These are phyloP conservation scores for Alosa sapidissima DNA, from an alignment of 2,797 vertebrate genomes.

Conservation along the genomic window DNA sequence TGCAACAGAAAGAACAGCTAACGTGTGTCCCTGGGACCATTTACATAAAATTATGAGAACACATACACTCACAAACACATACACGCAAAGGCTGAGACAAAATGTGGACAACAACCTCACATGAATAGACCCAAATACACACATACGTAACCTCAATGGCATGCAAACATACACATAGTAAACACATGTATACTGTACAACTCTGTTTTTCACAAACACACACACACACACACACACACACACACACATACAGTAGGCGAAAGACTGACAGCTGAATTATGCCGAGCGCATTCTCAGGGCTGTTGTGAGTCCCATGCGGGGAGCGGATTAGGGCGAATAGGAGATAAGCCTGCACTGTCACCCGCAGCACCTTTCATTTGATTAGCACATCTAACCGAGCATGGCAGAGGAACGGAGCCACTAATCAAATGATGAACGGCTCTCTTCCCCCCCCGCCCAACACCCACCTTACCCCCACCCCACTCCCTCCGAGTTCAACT, in stretches of 20 bases:
- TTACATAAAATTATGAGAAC: constrained; percentile 26
- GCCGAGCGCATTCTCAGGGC: background rate
- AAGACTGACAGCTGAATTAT: constrained; percentile 27
- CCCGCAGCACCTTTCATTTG: constrained; percentile 56
- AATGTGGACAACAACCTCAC: background rate
- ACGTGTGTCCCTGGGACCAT: background rate
- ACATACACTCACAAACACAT: background rate
- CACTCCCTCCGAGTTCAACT: background rate
- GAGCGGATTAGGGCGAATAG: constrained; percentile 23
- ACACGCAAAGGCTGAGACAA: background rate
- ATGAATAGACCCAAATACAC: background rate
- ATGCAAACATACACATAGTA: background rate
- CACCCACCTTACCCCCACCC: background rate
- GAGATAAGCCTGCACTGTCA: constrained; percentile 46
- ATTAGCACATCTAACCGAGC: constrained; percentile 58
- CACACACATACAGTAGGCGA: background rate
- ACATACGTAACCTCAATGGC: background rate
- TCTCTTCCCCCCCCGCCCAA: constrained; percentile 34
- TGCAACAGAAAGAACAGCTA: constrained; percentile 22
- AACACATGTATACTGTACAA: no score
- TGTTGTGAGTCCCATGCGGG: constrained; percentile 24
- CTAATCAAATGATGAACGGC: constrained; percentile 61
- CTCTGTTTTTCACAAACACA: background rate
- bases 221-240: constrained; percentile 10
- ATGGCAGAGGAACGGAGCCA: constrained; percentile 53